A percentile compares a stretch with the other conserved stretches of the same genome.
Evolutionary conservation across 2,888 invertebrate genomes (phyloP).

Genomic region (Callyntrura sp.): DNA sequence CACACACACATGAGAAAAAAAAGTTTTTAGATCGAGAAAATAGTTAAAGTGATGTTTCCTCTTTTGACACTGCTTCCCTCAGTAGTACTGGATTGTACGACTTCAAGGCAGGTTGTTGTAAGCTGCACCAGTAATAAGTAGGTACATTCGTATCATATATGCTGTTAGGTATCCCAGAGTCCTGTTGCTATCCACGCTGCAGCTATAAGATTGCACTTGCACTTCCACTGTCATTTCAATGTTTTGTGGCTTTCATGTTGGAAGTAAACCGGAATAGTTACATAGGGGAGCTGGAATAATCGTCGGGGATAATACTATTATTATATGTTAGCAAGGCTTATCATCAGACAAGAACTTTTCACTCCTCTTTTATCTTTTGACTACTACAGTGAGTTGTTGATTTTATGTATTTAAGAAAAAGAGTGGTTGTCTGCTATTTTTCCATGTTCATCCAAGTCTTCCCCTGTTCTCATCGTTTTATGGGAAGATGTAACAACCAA

Average conservation of each 20-base stretch:
- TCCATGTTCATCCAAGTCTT: background rate
- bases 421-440: conserved; percentile 10
- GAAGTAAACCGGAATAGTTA: conserved; percentile 5
- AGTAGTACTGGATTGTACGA: too few species aligned
- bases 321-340: conserved; percentile 11
- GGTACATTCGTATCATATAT: too few species aligned
- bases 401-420: conserved; percentile 25
- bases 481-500: conserved; percentile 10
- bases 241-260: too few species aligned
- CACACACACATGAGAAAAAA: conserved; percentile 48
- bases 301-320: conserved; percentile 35
- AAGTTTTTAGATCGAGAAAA: conserved; percentile 66
- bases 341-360: conserved; percentile 53
- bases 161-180: too few species aligned
- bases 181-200: conserved; percentile 11
- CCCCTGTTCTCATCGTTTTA: conserved; percentile 57
- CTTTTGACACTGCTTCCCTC: background rate
- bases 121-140: too few species aligned
- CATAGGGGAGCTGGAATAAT: conserved; percentile 20
- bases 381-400: background rate
- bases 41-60: conserved; percentile 7
- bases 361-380: conserved; percentile 39
- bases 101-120: too few species aligned
- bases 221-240: conserved; percentile 37
- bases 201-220: conserved; percentile 57